Conservation (phyloP, 2,113 vertebrate genomes). For the Oenanthe oenanthe region DNA sequence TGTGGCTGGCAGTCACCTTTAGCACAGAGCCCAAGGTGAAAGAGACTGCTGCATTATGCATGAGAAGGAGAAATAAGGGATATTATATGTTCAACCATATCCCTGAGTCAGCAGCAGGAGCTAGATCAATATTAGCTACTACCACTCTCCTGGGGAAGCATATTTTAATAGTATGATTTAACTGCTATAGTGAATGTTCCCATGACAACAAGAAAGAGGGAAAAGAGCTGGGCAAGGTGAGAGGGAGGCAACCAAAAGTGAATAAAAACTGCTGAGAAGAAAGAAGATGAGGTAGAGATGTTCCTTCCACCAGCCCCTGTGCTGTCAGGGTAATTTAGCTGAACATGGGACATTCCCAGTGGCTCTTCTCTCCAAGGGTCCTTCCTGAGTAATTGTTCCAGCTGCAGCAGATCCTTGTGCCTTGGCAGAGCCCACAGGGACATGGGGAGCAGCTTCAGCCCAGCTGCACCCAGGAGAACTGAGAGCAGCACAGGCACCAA, state of each 20-base stretch:
- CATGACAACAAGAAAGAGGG: conserved; percentile 43
- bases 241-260: conserved; percentile 12
- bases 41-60: conserved; percentile 41
- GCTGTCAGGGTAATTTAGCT: not conserved
- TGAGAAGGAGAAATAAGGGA: not conserved
- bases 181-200: conserved; percentile 35
- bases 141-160: not conserved
- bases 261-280: conserved; percentile 4
- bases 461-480: not conserved
- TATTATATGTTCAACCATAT: not conserved
- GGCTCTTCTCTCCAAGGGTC: not conserved
- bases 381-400: not conserved
- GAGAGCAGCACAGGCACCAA: not conserved
- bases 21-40: conserved; percentile 15
- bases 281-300: not conserved
- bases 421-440: not conserved
- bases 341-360: too few species aligned
- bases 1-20: not conserved
- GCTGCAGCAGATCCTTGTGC: not conserved
- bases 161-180: conserved; percentile 25
- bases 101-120: conserved; percentile 52
- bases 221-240: not conserved
- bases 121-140: conserved; percentile 60
- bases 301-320: not conserved
- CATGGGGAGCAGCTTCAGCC: not conserved